Conservation (phyloP, 2,888 invertebrate genomes). For the Chymomyza procnemis region DNA sequence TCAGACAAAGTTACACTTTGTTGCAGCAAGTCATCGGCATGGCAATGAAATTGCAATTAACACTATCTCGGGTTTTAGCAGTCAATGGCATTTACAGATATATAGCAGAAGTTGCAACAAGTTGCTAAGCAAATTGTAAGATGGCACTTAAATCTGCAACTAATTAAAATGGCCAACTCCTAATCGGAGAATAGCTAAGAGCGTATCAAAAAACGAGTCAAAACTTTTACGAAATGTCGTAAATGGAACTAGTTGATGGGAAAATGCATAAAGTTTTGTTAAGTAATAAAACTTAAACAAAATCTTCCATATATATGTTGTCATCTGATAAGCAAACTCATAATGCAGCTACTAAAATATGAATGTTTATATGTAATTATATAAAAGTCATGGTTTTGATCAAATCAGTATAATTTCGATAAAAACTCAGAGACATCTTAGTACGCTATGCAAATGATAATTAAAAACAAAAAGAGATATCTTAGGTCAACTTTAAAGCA, state of each 20-base stretch:
- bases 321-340: too few relatives aligned
- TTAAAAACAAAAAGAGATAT: too few relatives aligned
- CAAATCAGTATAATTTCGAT: too few relatives aligned
- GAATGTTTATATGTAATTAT: too few relatives aligned
- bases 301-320: too few relatives aligned
- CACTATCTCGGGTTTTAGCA: conserved; percentile 42
- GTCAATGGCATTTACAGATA: conserved; percentile 32
- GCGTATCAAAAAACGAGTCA: not conserved
- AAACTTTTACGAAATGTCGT: not conserved
- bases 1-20: conserved; percentile 16
- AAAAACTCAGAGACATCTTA: too few relatives aligned
- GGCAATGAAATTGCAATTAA: conserved; percentile 48
- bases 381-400: too few relatives aligned
- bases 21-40: conserved; percentile 1
- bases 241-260: not conserved
- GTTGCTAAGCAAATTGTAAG: not conserved
- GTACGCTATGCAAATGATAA: too few relatives aligned
- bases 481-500: too few relatives aligned
- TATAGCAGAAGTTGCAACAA: conserved; percentile 27
- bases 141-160: not conserved
- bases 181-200: not conserved
- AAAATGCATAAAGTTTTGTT: not conserved
- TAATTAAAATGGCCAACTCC: not conserved
- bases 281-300: too few relatives aligned
- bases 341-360: too few relatives aligned